Base-by-base conservation (phyloP, 2,888 invertebrate species). In the Agonum fuliginosum region DNA sequence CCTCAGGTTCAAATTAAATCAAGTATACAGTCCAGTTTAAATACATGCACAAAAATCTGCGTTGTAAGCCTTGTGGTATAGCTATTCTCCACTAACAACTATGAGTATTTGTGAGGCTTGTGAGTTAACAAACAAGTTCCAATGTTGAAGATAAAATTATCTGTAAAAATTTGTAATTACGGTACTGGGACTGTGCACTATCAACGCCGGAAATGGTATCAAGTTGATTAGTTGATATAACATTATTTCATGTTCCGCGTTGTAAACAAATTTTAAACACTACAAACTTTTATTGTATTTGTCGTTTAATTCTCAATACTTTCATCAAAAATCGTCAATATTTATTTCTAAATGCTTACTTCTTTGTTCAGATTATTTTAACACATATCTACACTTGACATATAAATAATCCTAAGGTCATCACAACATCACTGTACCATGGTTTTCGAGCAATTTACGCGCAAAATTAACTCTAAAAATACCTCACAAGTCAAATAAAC, bases 141-240 rank as follows among this genome's bases (percentile, higher is more conserved):
- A n/a, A n/a, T n/a, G n/a, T n/a, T n/a, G n/a, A n/a, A n/a, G n/a
- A n/a, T n/a, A n/a, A n/a, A n/a, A n/a, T n/a, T n/a, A n/a, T n/a
- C n/a, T n/a, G n/a, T n/a, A n/a, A n/a, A n/a, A n/a, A n/a, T n/a
- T n/a, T n/a, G n/a, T n/a, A n/a, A n/a, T n/a, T 37, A 37, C 37
- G n/a, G 0, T 12, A 37, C 37, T 37, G 37, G 37, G n/a, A n/a
- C n/a, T n/a, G n/a, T 3, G n/a, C 37, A 37, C 12, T n/a, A n/a
- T 10, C 12, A 37, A 37, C 37, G 12, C 37, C 37, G 37, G 37
- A 37, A 37, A 37, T 37, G 37, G 37, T n/a, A n/a, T 10, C 37
- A 65, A 4, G 34, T 34, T 17, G 37, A 37, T n/a, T 67, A 58
- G 65, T n/a, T 24, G 58, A 24, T 58, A 41, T 58, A 58, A 58